phyloP scores from a whole-genome alignment of 2,888 invertebrate genomes.

The Actias luna region DNA sequence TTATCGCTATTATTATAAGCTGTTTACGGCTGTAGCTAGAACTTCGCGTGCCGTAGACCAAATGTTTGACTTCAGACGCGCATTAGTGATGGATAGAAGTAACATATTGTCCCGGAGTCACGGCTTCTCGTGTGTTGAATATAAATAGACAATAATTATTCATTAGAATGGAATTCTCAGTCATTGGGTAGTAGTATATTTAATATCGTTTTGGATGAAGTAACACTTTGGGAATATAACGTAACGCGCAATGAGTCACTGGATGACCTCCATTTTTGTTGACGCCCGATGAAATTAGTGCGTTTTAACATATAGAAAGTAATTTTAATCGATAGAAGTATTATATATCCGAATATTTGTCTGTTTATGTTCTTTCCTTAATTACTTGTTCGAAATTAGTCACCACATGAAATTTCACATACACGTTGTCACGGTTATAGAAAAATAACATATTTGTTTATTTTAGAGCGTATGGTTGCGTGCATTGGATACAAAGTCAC shows the following conservation, averaged over 20 bases:
- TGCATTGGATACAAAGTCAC: too few species aligned
- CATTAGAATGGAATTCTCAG: slow-evolving; percentile 17
- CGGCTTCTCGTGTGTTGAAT: slow-evolving; percentile 29
- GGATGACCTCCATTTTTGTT: not conserved
- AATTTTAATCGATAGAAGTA: too few species aligned
- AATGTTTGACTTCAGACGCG: slow-evolving; percentile 64
- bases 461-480: too few species aligned
- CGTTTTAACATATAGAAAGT: not conserved
- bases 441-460: too few species aligned
- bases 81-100: slow-evolving; percentile 32
- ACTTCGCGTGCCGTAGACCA: slow-evolving; percentile 27
- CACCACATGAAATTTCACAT: too few species aligned
- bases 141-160: slow-evolving; percentile 15
- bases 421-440: too few species aligned
- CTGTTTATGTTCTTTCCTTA: too few species aligned
- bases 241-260: not conserved
- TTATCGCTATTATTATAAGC: not conserved
- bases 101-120: slow-evolving; percentile 57
- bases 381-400: too few species aligned
- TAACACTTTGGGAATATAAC: not conserved
- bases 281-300: not conserved
- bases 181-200: slow-evolving; percentile 6
- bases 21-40: not conserved
- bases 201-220: slow-evolving; percentile 1
- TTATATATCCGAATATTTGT: too few species aligned